These are phyloP conservation scores for Drosophila neotestacea DNA, from an alignment of 2,888 invertebrate genomes.

Conservation along the genomic window DNA sequence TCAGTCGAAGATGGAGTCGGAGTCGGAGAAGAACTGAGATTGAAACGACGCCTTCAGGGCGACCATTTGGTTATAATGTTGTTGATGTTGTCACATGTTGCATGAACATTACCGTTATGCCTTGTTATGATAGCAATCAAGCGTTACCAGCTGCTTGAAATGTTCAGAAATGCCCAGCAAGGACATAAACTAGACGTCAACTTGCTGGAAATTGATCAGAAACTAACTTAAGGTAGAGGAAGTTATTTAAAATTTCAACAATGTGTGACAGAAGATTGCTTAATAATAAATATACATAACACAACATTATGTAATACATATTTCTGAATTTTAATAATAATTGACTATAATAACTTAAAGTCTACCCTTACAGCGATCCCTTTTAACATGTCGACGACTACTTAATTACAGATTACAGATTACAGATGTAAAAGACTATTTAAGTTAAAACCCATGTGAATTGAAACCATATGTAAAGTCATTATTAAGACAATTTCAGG, in stretches of 20 bases:
- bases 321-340: no score
- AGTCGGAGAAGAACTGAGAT: background rate
- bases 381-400: no score
- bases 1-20: constrained; percentile 8
- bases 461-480: no score
- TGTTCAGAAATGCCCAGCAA: constrained; percentile 6
- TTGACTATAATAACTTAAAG: no score
- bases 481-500: no score
- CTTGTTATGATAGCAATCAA: constrained; percentile 35
- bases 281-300: background rate
- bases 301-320: no score
- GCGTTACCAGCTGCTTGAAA: constrained; percentile 41
- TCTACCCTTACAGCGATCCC: no score
- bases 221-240: background rate
- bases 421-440: no score
- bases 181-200: constrained; percentile 2
- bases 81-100: constrained; percentile 71
- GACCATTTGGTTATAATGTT: constrained; percentile 45
- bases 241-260: background rate
- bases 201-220: background rate
- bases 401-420: no score
- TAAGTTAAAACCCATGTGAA: no score
- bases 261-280: background rate
- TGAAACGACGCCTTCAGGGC: constrained; percentile 20
- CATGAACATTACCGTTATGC: constrained; percentile 65